These are phyloP conservation scores for Acanthaster planci DNA, from an alignment of 35 echinoderm and acorn worm genomes.

Conservation along the genomic window DNA sequence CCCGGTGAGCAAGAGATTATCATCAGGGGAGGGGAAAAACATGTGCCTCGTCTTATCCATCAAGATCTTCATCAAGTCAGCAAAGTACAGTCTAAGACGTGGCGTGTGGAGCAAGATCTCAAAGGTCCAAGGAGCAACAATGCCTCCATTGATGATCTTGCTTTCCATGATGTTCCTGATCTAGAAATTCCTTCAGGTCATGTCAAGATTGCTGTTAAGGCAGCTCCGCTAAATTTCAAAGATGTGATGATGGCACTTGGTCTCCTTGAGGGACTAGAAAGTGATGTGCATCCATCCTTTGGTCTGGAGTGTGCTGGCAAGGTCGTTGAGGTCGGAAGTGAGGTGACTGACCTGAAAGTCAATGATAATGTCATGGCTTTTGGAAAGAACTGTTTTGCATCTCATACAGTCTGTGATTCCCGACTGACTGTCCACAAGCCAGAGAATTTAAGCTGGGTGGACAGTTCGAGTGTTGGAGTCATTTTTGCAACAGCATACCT, in stretches of 20 bases:
- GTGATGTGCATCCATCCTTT: slow-evolving; percentile 27
- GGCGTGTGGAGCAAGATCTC: slow-evolving; percentile 33
- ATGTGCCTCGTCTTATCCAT: slow-evolving; percentile 20
- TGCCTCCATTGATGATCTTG: slow-evolving; percentile 55
- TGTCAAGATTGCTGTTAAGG: slow-evolving; percentile 61
- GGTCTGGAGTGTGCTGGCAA: slow-evolving; percentile 67
- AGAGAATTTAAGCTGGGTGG: slow-evolving; percentile 51
- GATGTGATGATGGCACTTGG: slow-evolving; percentile 48
- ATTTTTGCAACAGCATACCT: slow-evolving; percentile 73
- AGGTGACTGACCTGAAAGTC: slow-evolving; percentile 49
- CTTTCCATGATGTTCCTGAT: slow-evolving; percentile 22
- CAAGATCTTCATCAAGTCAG: slow-evolving; percentile 24
- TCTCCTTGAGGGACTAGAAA: slow-evolving; percentile 29
- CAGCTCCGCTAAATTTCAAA: slow-evolving; percentile 56
- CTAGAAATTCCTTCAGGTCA: slow-evolving; percentile 39
- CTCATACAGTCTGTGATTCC: slow-evolving; percentile 53
- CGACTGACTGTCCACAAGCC: slow-evolving; percentile 55
- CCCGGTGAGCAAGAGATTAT: slow-evolving; percentile 10
- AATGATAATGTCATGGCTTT: slow-evolving; percentile 72
- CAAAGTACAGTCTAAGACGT: neutral
- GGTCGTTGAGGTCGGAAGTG: slow-evolving; percentile 69
- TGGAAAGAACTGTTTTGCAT: slow-evolving; percentile 60
- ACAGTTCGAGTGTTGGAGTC: slow-evolving; percentile 47
- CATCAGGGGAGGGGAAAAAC: slow-evolving; percentile 12
- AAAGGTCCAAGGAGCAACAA: neutral